Conservation (phyloP, 2,113 vertebrate species). For the Thinocorus orbignyianus region DNA sequence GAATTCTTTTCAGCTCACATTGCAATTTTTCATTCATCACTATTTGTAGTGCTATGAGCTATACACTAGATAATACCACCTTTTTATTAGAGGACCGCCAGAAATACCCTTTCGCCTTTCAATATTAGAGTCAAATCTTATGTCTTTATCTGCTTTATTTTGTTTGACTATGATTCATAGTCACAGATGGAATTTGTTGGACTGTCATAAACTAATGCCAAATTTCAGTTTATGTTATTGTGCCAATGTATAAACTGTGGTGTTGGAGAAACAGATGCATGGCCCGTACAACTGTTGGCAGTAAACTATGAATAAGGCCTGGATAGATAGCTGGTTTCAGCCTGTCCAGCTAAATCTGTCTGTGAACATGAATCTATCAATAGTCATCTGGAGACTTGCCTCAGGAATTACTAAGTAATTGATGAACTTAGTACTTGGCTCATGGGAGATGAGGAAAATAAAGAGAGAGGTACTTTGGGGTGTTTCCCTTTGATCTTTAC, state of each 20-base stretch:
- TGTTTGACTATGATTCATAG: not conserved
- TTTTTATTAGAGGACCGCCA: not conserved
- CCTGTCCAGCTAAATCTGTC: not conserved
- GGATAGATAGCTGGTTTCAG: not conserved
- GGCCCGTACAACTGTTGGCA: not conserved
- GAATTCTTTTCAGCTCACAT: not conserved
- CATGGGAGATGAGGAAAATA: not conserved
- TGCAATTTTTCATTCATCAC: not conserved
- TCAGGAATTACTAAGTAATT: not conserved
- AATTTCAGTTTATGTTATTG: not conserved
- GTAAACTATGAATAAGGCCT: not conserved
- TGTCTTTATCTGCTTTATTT: not conserved
- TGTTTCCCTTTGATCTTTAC: not conserved
- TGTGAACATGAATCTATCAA: not conserved
- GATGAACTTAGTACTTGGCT: not conserved
- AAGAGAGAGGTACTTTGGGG: not conserved
- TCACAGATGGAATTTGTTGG: not conserved
- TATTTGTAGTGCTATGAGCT: not conserved
- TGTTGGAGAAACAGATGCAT: not conserved
- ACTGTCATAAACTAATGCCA: not conserved
- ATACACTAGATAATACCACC: not conserved
- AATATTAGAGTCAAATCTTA: not conserved
- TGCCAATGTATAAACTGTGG: not conserved
- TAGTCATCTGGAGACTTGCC: not conserved
- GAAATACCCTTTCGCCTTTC: not conserved